These are phyloP conservation scores for Acanthaster planci DNA, from an alignment of 35 echinoderm and acorn worm species.

Conservation along the genomic window DNA sequence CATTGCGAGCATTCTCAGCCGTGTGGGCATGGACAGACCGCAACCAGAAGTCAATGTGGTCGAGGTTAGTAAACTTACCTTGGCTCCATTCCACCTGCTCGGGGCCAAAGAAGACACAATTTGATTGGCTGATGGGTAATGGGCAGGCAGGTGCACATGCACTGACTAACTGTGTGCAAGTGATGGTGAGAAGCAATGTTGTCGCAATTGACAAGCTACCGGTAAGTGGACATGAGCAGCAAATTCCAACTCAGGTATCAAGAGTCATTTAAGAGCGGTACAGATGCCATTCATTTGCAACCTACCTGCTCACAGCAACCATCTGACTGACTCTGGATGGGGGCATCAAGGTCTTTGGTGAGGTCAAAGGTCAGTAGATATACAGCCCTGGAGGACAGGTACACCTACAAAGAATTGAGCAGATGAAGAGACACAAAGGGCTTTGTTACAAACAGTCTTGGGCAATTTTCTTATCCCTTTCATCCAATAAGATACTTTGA, in stretches of 20 bases:
- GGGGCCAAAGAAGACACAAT: neutral
- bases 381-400: slow-evolving; percentile 66
- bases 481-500: neutral
- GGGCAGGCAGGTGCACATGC: neutral
- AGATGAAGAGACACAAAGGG: neutral
- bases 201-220: too few relatives aligned
- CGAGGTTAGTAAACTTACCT: slow-evolving; percentile 71
- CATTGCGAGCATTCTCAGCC: slow-evolving; percentile 45
- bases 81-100: slow-evolving; percentile 60
- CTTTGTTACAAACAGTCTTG: neutral
- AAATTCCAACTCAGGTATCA: too few relatives aligned
- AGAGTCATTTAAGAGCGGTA: too few relatives aligned
- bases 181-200: neutral
- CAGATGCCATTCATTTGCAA: too few relatives aligned
- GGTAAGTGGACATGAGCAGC: too few relatives aligned
- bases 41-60: slow-evolving; percentile 83
- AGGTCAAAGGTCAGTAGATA: slow-evolving; percentile 73
- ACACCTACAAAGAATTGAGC: slow-evolving; percentile 58
- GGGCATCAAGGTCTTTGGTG: slow-evolving; percentile 63
- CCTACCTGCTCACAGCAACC: neutral
- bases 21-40: slow-evolving; percentile 76
- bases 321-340: slow-evolving; percentile 46
- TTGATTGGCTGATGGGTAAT: neutral
- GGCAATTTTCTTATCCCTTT: too few relatives aligned
- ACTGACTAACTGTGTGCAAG: neutral